Evolutionary conservation across 1,140 invertebrate genomes (phyloP).

Genomic region (Diachasma alloeum): DNA sequence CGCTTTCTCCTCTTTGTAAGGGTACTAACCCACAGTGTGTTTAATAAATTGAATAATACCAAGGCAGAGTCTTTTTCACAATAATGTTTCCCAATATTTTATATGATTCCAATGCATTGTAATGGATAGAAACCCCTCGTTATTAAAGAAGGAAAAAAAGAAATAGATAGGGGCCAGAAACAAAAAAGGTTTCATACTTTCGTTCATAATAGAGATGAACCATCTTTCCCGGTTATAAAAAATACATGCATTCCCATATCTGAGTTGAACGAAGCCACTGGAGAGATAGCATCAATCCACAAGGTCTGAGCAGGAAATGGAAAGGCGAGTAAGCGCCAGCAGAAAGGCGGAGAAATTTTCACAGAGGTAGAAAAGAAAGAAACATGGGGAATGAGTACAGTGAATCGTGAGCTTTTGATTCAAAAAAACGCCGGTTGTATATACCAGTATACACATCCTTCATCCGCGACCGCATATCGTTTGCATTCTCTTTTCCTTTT

Average conservation of each 20-base stretch:
- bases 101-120: too few relatives aligned
- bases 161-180: neutral
- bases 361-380: neutral
- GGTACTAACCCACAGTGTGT: too few relatives aligned
- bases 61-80: too few relatives aligned
- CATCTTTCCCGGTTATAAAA: neutral
- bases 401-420: slow-evolving; percentile 5
- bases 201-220: neutral
- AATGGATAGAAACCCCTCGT: neutral
- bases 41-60: too few relatives aligned
- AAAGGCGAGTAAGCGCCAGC: neutral
- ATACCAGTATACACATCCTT: neutral
- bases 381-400: neutral
- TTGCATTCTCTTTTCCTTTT: neutral
- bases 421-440: slow-evolving; percentile 3
- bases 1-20: too few relatives aligned
- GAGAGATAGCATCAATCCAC: neutral
- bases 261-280: neutral
- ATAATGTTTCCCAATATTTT: too few relatives aligned
- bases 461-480: neutral
- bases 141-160: neutral
- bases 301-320: neutral
- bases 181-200: neutral
- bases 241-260: neutral
- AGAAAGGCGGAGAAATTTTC: neutral